These are phyloP conservation scores for Rhynchophorus ferrugineus DNA, from an alignment of 1,140 invertebrate genomes.

Conservation along the genomic window DNA sequence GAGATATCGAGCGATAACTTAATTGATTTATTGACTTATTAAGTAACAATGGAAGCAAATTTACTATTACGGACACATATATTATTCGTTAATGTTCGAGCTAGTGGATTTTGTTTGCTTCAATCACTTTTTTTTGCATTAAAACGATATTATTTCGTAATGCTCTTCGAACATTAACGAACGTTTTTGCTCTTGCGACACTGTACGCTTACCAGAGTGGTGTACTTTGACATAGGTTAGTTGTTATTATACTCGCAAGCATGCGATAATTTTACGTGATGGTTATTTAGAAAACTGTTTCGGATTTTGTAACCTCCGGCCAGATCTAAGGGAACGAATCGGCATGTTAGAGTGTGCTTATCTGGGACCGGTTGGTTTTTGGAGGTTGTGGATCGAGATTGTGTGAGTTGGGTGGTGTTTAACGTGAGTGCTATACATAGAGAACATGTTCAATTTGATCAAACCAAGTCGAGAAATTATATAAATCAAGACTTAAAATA, in stretches of 20 bases:
- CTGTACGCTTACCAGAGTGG: slow-evolving; percentile 46
- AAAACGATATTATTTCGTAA: no score
- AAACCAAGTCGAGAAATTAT: no score
- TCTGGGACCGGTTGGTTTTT: no score
- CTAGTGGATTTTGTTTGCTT: no score
- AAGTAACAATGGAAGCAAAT: background rate
- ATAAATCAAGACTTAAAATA: no score
- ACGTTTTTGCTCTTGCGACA: background rate
- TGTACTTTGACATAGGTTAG: slow-evolving; percentile 54
- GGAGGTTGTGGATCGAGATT: background rate
- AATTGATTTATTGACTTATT: no score
- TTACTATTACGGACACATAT: background rate
- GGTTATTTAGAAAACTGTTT: slow-evolving; percentile 20
- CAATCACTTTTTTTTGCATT: no score
- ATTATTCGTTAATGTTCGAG: background rate
- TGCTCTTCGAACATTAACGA: background rate
- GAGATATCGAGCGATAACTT: no score
- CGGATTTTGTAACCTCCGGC: slow-evolving; percentile 5
- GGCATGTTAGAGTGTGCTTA: background rate
- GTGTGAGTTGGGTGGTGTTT: no score
- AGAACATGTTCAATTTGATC: no score
- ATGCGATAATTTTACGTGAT: slow-evolving; percentile 38
- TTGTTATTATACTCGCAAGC: slow-evolving; percentile 37
- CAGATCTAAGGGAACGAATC: slow-evolving; percentile 10
- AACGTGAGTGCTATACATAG: no score